Evolutionary conservation across 2,888 invertebrate genomes (phyloP).

Genomic region (Microctonus brassicae): DNA sequence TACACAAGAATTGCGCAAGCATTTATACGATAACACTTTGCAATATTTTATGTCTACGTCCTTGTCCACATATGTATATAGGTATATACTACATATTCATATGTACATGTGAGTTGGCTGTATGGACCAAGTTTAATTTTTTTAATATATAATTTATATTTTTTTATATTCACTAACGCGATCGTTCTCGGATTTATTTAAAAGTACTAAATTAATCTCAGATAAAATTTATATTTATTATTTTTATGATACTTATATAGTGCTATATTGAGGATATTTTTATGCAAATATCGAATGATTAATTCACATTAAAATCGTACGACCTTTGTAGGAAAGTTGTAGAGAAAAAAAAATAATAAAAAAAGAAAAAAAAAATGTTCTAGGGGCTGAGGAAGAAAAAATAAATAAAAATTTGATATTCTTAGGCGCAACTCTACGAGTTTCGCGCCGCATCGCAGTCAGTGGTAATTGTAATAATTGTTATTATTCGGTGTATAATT

Average conservation of each 20-base stretch:
- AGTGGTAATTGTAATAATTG: constrained; percentile 65
- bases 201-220: not conserved
- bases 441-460: constrained; percentile 46
- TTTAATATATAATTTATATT: too few relatives aligned
- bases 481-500: constrained; percentile 67
- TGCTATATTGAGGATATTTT: not conserved
- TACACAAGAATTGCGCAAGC: constrained; percentile 46
- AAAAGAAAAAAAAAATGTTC: not conserved
- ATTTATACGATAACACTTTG: constrained; percentile 45
- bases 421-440: constrained; percentile 44
- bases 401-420: constrained; percentile 48
- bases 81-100: too few relatives aligned
- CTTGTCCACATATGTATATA: constrained; percentile 50
- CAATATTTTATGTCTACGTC: constrained; percentile 43
- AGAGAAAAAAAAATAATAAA: not conserved
- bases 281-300: constrained; percentile 7
- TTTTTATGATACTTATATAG: not conserved
- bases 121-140: too few relatives aligned
- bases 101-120: not conserved
- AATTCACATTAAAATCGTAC: constrained; percentile 10
- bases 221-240: not conserved
- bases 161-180: too few relatives aligned
- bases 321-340: not conserved
- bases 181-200: not conserved
- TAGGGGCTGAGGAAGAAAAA: not conserved